These are phyloP conservation scores for Trichonephila clavata DNA, from an alignment of 1,140 invertebrate genomes.

Conservation along the genomic window DNA sequence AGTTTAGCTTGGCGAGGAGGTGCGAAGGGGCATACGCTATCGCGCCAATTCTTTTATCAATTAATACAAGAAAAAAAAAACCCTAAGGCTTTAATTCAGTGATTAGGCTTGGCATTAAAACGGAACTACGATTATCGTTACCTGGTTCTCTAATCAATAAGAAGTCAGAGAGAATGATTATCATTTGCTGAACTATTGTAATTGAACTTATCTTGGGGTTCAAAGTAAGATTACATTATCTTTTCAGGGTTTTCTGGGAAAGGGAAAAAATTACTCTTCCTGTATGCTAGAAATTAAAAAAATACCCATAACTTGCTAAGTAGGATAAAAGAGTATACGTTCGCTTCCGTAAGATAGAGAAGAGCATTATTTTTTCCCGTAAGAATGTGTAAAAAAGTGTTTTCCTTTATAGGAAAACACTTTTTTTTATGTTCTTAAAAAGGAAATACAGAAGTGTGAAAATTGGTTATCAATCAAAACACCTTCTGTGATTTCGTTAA, in stretches of 20 bases:
- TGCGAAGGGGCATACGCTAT: not conserved
- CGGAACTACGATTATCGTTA: slow-evolving; percentile 45
- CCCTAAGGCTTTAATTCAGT: slow-evolving; percentile 53
- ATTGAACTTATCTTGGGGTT: slow-evolving; percentile 61
- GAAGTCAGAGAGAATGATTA: slow-evolving; percentile 56
- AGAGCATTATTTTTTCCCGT: not conserved
- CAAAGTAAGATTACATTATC: slow-evolving; percentile 60
- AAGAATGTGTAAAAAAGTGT: not conserved
- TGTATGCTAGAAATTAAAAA: slow-evolving; percentile 56
- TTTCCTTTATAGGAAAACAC: not conserved
- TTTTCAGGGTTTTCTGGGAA: not conserved
- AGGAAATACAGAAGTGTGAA: slow-evolving; percentile 29
- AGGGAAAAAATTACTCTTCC: not conserved
- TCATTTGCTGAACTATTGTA: slow-evolving; percentile 67
- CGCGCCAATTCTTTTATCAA: slow-evolving; percentile 59
- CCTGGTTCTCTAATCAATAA: slow-evolving; percentile 61
- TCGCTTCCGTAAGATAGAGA: slow-evolving; percentile 50
- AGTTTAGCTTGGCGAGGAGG: not conserved
- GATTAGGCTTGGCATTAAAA: slow-evolving; percentile 56
- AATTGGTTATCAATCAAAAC: slow-evolving; percentile 66
- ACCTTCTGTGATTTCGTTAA: slow-evolving; percentile 53
- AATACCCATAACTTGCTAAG: not conserved
- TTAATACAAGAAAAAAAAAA: slow-evolving; percentile 47
- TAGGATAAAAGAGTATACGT: not conserved
- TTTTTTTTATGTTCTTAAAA: not conserved